Base-by-base conservation (phyloP, 2,888 invertebrate genomes). In the Melanophora roralis region DNA sequence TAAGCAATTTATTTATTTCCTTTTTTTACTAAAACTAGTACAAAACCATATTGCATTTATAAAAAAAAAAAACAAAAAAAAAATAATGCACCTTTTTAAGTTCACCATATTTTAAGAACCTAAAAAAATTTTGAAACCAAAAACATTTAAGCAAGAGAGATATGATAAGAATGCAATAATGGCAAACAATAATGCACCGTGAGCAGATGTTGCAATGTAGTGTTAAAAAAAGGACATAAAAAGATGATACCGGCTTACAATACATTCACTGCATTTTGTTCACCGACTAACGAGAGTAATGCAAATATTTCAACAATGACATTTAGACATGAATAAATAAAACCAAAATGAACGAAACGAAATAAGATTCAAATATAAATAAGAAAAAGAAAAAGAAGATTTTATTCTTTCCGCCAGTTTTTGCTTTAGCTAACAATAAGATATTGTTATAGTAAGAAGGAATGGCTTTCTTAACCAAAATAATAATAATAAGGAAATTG, bases 401-500 rank as follows among this genome's bases (percentile, higher is more conserved):
- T 59, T 64, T 47, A 43, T 60, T 68, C 57, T 40, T 27, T 64
- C 71, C 71, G 55, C 65, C 53, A 27, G 14, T 65, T 62, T 72
- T 53, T 21, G 36, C 55, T 69, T 64, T 40, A 57, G 47, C 68
- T 55, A 74, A 67, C 59, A 74, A 74, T 60, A 73, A 73, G 36
- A 57, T 27, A 53, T 16, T 32, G n/a, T 34, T 21, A 32, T 57
- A 36, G 47, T 47, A 40, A 65, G 57, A 60, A 40, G 47, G 55
- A 67, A 62, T 79, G 75, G 53, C 79, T 80, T 80, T 80, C n/a
- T 73, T 68, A 73, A 68, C 62, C 64, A 71, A 73, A 59, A 67
- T 59, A 76, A 80, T 76, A 80, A 80, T 53, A 80, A 76, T 80
- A 80, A 76, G 80, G 80, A 80, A 80, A 80, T 76, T 80, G 76